Evolutionary conservation across 2,888 invertebrate species (phyloP).

Genomic region (Lamellibrachia satsuma): DNA sequence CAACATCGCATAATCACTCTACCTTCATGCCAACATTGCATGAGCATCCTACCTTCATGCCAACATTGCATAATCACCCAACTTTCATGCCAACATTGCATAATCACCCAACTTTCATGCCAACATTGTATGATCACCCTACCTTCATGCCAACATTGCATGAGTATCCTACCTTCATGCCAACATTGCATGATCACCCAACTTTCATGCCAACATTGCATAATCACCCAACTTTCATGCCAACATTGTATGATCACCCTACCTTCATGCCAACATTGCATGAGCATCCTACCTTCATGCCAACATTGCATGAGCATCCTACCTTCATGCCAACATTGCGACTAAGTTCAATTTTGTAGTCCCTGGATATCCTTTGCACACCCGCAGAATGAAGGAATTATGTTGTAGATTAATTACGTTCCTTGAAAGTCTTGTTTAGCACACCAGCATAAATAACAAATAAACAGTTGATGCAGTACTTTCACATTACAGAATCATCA

Average conservation of each 20-base stretch:
- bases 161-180: too few species aligned
- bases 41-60: too few species aligned
- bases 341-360: background rate
- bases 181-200: background rate
- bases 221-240: too few species aligned
- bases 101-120: too few species aligned
- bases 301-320: too few species aligned
- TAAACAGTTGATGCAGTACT: background rate
- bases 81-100: background rate
- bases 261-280: too few species aligned
- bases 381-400: background rate
- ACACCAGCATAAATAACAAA: background rate
- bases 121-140: background rate
- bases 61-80: background rate
- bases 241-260: too few species aligned
- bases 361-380: background rate
- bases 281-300: too few species aligned
- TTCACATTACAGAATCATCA: background rate
- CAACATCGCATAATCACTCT: background rate
- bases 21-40: background rate
- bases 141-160: background rate
- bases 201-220: background rate
- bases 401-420: background rate
- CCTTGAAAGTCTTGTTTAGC: background rate
- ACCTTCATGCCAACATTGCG: background rate